These are phyloP conservation scores for Poeciliopsis gracilis DNA, from an alignment of 2,797 vertebrate species.

Conservation along the genomic window DNA sequence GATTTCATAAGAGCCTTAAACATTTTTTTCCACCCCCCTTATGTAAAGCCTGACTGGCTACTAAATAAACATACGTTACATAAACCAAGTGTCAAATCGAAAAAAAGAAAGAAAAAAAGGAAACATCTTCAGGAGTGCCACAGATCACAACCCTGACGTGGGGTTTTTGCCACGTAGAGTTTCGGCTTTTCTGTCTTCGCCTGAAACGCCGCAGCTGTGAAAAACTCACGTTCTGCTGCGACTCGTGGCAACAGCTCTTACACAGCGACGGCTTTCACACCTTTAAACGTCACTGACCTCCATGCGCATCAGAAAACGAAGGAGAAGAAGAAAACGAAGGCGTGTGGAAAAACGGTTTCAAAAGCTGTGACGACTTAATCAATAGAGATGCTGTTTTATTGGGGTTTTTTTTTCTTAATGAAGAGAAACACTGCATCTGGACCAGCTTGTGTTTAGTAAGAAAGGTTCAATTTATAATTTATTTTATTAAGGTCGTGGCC, in stretches of 20 bases:
- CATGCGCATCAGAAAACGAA: conserved; percentile 22
- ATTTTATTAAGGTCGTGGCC: background rate
- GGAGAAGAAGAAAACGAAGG: conserved; percentile 24
- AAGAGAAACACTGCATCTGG: background rate
- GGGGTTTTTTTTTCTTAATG: background rate
- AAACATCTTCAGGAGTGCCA: background rate
- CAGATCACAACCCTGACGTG: background rate
- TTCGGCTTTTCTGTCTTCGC: conserved; percentile 11
- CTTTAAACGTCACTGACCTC: conserved; percentile 3
- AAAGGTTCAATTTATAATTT: background rate
- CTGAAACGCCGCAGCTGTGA: conserved; percentile 21
- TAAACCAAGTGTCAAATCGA: background rate
- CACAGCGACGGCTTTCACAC: conserved; percentile 25
- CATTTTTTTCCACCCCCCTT: background rate
- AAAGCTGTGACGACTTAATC: background rate
- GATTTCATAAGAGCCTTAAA: background rate
- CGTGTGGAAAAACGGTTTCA: background rate
- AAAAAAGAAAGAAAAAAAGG: background rate
- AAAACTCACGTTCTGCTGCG: conserved; percentile 37
- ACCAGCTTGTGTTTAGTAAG: background rate
- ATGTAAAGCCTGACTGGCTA: background rate
- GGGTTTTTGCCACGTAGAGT: background rate
- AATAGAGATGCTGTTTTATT: background rate
- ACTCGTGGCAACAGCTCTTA: conserved; percentile 23
- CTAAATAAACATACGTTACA: background rate